Percentiles rank a stretch among this genome's conserved stretches.
These are phyloP conservation scores for Tetraneura akinire DNA, from an alignment of 1,140 invertebrate species.

Conservation along the genomic window DNA sequence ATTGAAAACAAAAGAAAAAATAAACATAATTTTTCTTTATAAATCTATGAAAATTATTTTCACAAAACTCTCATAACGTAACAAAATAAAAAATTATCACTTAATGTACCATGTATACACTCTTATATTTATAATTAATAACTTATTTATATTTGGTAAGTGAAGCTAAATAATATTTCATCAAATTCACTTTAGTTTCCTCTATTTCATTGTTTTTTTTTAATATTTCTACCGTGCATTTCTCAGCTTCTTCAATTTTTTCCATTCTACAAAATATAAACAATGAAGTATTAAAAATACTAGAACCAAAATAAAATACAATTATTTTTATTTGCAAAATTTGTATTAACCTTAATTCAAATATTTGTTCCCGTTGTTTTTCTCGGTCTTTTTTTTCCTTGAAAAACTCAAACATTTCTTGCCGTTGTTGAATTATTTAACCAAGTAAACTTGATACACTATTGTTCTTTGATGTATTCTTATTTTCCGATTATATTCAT, in stretches of 20 bases:
- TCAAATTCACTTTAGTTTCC: no score
- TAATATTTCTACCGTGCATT: background rate
- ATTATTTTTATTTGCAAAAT: slow-evolving; percentile 7
- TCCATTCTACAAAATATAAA: background rate
- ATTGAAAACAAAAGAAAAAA: no score
- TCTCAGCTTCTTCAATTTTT: background rate
- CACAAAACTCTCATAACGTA: no score
- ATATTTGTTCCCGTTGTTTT: background rate
- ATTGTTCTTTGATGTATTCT: background rate
- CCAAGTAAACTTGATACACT: background rate
- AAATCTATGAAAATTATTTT: no score
- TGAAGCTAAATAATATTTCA: no score
- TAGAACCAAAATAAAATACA: background rate
- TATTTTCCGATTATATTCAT: background rate
- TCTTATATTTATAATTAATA: no score
- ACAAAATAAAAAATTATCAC: no score
- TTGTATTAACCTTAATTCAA: background rate
- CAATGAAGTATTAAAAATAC: background rate
- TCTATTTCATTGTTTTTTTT: background rate
- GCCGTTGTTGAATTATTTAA: background rate
- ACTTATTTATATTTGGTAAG: no score
- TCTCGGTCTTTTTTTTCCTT: background rate
- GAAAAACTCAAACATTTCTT: background rate
- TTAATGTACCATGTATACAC: no score
- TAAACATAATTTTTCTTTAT: no score